These are phyloP conservation scores for Caenorhabditis macrosperma DNA, from an alignment of 2,888 invertebrate genomes.

Conservation along the genomic window DNA sequence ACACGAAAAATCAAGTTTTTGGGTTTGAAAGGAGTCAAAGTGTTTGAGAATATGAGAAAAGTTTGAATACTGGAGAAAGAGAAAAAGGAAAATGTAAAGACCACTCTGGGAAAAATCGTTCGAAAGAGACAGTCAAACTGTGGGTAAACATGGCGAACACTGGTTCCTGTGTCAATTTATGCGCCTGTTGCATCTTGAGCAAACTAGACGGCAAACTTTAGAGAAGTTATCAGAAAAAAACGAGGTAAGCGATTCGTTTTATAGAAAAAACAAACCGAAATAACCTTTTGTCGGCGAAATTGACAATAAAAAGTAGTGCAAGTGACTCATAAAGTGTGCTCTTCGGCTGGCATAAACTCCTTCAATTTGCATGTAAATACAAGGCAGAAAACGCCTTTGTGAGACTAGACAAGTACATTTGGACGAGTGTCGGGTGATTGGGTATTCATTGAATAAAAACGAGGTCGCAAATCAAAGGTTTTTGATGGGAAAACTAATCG, in stretches of 20 bases:
- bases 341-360: background rate
- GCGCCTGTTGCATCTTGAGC: background rate
- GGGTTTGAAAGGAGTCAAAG: too few relatives aligned
- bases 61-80: background rate
- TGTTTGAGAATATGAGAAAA: background rate
- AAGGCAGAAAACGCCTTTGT: too few relatives aligned
- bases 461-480: too few relatives aligned
- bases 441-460: too few relatives aligned
- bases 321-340: background rate
- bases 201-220: background rate
- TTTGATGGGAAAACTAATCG: too few relatives aligned
- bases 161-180: constrained; percentile 1
- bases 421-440: too few relatives aligned
- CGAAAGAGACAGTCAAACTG: background rate
- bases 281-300: background rate
- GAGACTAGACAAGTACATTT: too few relatives aligned
- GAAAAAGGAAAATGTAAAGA: too few relatives aligned
- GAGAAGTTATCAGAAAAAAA: background rate
- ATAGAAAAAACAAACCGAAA: background rate
- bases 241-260: too few relatives aligned
- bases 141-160: constrained; percentile 11
- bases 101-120: background rate
- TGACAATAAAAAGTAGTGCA: background rate
- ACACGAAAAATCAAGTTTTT: too few relatives aligned
- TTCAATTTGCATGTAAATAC: background rate